Evolutionary conservation across 2,797 vertebrate genomes (phyloP).

Genomic region (Poecilia picta): DNA sequence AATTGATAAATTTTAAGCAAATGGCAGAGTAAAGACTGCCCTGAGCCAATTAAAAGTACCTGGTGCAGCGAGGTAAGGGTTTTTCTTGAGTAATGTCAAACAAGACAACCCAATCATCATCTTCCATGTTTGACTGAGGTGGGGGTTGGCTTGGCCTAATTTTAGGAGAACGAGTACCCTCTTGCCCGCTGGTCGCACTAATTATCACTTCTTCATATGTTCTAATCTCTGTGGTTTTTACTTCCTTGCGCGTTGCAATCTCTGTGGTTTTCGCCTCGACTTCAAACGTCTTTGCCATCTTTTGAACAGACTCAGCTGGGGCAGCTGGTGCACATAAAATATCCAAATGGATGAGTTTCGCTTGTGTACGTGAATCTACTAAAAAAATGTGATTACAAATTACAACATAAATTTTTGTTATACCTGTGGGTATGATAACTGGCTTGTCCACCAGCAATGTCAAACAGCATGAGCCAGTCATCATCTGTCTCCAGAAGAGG

Average conservation of each 20-base stretch:
- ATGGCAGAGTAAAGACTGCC: neutral
- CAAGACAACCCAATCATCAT: slow-evolving; percentile 64
- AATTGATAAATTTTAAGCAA: neutral
- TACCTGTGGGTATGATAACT: slow-evolving; percentile 57
- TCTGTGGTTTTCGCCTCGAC: slow-evolving; percentile 50
- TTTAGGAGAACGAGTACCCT: slow-evolving; percentile 48
- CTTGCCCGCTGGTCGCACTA: slow-evolving; percentile 48
- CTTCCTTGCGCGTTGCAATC: slow-evolving; percentile 14
- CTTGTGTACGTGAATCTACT: neutral
- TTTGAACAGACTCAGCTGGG: slow-evolving; percentile 39
- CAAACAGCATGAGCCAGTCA: slow-evolving; percentile 67
- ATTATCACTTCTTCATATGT: slow-evolving; percentile 58
- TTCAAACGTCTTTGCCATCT: slow-evolving; percentile 33
- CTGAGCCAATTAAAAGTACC: slow-evolving; percentile 45
- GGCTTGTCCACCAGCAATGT: slow-evolving; percentile 33
- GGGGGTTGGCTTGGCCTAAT: slow-evolving; percentile 35
- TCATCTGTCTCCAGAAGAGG: slow-evolving; percentile 52
- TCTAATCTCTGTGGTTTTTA: slow-evolving; percentile 52
- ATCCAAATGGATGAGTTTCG: slow-evolving; percentile 24
- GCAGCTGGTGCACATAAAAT: slow-evolving; percentile 42
- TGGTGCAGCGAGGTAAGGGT: slow-evolving; percentile 42
- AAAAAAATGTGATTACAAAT: neutral
- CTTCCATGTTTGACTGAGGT: slow-evolving; percentile 31
- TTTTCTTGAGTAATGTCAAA: slow-evolving; percentile 48
- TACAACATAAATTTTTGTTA: neutral